phyloP scores from a whole-genome alignment of 2,113 vertebrate species.

The Climacteris rufus region DNA sequence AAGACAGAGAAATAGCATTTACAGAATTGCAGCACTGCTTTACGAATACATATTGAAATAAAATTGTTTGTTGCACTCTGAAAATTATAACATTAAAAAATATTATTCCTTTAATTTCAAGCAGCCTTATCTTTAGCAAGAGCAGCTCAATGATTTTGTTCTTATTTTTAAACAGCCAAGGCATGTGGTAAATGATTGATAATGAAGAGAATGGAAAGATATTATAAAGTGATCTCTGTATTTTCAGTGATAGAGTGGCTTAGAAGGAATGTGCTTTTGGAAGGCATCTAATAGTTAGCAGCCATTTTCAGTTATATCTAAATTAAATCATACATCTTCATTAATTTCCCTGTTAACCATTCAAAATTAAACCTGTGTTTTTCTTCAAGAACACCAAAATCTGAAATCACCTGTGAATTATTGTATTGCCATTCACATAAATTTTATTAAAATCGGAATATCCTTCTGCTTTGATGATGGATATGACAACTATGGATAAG shows the following conservation, averaged over 20 bases:
- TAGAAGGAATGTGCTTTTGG: constrained; percentile 23
- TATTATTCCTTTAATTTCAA: constrained; percentile 43
- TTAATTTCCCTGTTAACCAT: neutral
- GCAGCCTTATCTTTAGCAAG: constrained; percentile 44
- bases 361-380: neutral
- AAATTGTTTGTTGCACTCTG: neutral
- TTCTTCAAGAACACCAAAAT: neutral
- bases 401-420: neutral
- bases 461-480: neutral
- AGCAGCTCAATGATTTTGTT: constrained; percentile 54
- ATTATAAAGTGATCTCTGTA: constrained; percentile 26
- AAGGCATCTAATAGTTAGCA: constrained; percentile 12
- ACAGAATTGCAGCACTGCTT: neutral
- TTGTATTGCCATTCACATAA: neutral
- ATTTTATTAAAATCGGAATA: neutral
- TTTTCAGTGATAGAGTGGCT: constrained; percentile 41
- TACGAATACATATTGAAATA: neutral
- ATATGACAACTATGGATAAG: neutral
- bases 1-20: neutral
- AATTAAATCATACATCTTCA: neutral
- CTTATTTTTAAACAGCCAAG: constrained; percentile 50
- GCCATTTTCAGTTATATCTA: neutral
- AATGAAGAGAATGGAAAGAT: constrained; percentile 31
- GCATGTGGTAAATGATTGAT: constrained; percentile 24
- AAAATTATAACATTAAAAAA: constrained; percentile 28